A percentile compares a stretch with the other conserved stretches of the same genome.
Conservation (phyloP, 2,888 invertebrate species). For the Mylabris sibirica region DNA sequence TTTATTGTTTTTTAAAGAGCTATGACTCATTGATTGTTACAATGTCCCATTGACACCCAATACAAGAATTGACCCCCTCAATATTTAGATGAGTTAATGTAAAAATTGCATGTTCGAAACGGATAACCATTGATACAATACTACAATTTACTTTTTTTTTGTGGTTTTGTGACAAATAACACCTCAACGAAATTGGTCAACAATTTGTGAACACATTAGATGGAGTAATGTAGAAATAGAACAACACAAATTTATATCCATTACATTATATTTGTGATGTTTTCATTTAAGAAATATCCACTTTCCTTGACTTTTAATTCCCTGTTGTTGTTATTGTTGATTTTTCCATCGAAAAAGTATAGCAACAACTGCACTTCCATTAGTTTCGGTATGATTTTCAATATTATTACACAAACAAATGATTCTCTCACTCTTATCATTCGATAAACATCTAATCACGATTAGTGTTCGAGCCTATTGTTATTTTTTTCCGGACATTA, state of each 20-base stretch:
- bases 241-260: background rate
- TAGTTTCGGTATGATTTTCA: constrained; percentile 52
- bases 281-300: background rate
- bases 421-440: constrained; percentile 51
- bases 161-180: constrained; percentile 38
- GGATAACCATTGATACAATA: constrained; percentile 7
- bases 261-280: background rate
- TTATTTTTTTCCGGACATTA: constrained; percentile 52
- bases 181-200: constrained; percentile 33
- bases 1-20: constrained; percentile 1
- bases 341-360: background rate
- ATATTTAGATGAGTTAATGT: constrained; percentile 44
- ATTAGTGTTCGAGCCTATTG: constrained; percentile 50
- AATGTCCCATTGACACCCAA: constrained; percentile 46
- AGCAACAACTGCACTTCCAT: constrained; percentile 40
- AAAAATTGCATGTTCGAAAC: constrained; percentile 49
- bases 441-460: constrained; percentile 55
- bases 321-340: background rate
- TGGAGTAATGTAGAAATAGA: constrained; percentile 16
- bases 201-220: constrained; percentile 35
- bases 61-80: constrained; percentile 41
- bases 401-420: constrained; percentile 56
- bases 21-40: constrained; percentile 3
- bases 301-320: too few relatives aligned
- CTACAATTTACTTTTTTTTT: background rate